Evolutionary conservation across 2,888 invertebrate genomes (phyloP).

Genomic region (Drosophila macrothrix): DNA sequence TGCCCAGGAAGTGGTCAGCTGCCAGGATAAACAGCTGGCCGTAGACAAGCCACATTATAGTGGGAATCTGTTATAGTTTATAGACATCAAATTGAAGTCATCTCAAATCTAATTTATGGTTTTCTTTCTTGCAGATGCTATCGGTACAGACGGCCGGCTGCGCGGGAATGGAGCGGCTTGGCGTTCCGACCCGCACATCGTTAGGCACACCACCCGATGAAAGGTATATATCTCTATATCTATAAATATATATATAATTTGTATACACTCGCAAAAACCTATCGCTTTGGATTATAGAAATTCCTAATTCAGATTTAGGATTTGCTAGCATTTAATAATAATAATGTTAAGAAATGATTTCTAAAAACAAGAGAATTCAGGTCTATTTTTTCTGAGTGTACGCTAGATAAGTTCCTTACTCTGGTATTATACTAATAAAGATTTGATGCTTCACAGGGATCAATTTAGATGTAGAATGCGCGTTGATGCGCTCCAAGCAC

Average conservation of each 20-base stretch:
- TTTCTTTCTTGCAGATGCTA: slow-evolving; percentile 87
- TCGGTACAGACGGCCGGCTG: slow-evolving; percentile 90
- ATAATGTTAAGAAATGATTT: too few relatives aligned
- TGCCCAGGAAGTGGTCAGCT: slow-evolving; percentile 42
- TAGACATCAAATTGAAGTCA: neutral
- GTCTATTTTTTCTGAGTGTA: neutral
- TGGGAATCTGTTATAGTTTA: neutral
- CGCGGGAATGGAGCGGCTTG: slow-evolving; percentile 90
- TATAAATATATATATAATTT: neutral
- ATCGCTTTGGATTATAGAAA: too few relatives aligned
- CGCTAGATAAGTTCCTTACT: neutral
- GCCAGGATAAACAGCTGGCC: slow-evolving; percentile 47
- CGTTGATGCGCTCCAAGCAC: slow-evolving; percentile 84
- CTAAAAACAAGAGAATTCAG: neutral
- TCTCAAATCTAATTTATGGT: neutral
- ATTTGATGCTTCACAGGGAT: slow-evolving; percentile 69
- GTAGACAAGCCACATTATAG: neutral
- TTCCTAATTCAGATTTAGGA: too few relatives aligned
- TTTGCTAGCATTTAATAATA: too few relatives aligned
- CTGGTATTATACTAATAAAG: neutral
- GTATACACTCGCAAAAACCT: neutral
- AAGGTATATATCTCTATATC: slow-evolving; percentile 76
- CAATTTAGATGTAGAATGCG: slow-evolving; percentile 85
- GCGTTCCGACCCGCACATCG: slow-evolving; percentile 86
- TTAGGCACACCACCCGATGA: slow-evolving; percentile 85